Conservation (phyloP, 2,113 vertebrate species). For the Telmatochromis brichardi region DNA sequence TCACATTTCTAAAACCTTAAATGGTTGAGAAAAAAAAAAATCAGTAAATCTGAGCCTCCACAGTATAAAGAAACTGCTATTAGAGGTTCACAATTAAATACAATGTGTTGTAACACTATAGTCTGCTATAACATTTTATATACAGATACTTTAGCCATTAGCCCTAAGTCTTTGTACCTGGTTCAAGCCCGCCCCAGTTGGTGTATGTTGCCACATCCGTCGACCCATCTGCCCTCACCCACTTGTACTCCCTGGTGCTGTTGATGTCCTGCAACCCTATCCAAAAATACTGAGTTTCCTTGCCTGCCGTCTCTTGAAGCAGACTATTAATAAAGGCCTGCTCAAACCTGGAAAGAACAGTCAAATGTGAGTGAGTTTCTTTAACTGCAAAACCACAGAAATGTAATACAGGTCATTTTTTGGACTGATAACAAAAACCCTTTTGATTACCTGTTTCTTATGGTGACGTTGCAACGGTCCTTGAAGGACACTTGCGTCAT, state of each 20-base stretch:
- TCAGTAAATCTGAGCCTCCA: neutral
- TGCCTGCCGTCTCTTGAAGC: slow-evolving; percentile 71
- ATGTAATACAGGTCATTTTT: neutral
- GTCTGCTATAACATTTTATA: neutral
- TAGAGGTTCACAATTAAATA: neutral
- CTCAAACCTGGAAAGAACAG: slow-evolving; percentile 79
- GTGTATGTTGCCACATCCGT: slow-evolving; percentile 68
- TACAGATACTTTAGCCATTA: neutral
- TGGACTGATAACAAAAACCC: neutral
- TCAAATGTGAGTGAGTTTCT: neutral
- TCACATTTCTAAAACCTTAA: neutral
- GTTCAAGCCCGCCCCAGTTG: slow-evolving; percentile 85
- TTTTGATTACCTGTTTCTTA: slow-evolving; percentile 82
- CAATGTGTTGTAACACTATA: neutral
- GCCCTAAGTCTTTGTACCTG: slow-evolving; percentile 64
- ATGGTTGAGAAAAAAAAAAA: neutral
- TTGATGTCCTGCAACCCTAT: slow-evolving; percentile 80
- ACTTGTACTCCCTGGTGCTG: slow-evolving; percentile 80
- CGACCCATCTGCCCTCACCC: slow-evolving; percentile 66
- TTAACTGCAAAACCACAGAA: neutral
- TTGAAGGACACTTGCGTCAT: slow-evolving; percentile 74
- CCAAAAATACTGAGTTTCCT: slow-evolving; percentile 80
- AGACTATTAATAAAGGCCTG: slow-evolving; percentile 88
- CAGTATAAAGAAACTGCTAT: neutral
- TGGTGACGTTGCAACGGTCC: slow-evolving; percentile 80